A percentile compares a stretch with the other conserved stretches of the same genome.
These are phyloP conservation scores for Mesembrinibis cayennensis DNA, from an alignment of 2,113 vertebrate species.

Conservation along the genomic window DNA sequence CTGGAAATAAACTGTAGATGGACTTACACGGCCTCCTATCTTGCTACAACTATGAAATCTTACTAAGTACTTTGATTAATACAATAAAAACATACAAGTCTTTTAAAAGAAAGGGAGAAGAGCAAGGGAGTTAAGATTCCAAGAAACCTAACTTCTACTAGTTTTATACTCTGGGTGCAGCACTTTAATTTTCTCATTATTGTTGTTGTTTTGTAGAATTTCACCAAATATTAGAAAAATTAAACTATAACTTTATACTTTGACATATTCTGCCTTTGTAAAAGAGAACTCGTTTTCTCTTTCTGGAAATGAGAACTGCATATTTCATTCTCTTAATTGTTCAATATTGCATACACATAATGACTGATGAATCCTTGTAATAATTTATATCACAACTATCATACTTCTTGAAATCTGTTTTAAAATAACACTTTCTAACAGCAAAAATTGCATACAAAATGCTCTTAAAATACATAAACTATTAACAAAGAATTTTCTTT, in stretches of 20 bases:
- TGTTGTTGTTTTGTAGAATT: slow-evolving; percentile 53
- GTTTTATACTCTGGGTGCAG: slow-evolving; percentile 32
- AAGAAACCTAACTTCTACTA: neutral
- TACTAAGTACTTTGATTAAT: neutral
- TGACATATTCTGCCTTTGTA: slow-evolving; percentile 28
- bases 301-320: neutral
- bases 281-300: slow-evolving; percentile 41
- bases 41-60: neutral
- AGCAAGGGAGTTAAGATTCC: neutral
- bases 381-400: slow-evolving; percentile 1
- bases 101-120: neutral
- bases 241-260: neutral
- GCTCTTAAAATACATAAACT: neutral
- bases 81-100: neutral
- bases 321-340: slow-evolving; percentile 6
- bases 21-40: neutral
- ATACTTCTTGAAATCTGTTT: slow-evolving; percentile 10
- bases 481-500: slow-evolving; percentile 1
- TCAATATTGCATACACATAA: neutral
- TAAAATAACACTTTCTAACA: slow-evolving; percentile 45
- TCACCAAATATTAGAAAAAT: neutral
- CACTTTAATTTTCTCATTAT: slow-evolving; percentile 49
- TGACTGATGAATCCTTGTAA: neutral
- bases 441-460: neutral
- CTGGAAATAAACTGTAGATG: neutral